Conservation (phyloP, 2,797 vertebrate species). For the Enteromius mattozi region DNA sequence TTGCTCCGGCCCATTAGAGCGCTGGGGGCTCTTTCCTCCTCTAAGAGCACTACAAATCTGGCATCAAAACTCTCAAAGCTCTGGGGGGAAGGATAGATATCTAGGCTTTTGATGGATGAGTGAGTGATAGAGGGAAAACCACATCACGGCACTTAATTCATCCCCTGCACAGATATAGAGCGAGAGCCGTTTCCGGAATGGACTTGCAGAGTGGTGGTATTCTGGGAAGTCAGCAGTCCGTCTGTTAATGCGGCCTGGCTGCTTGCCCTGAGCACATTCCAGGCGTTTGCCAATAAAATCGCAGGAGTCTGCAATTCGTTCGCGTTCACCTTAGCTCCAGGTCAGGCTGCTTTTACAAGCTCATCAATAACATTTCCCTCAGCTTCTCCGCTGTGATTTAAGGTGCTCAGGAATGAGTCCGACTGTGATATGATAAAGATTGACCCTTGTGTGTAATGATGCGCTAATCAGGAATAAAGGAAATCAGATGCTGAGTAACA, state of each 20-base stretch:
- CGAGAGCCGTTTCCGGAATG: constrained; percentile 40
- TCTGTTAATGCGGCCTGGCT: constrained; percentile 53
- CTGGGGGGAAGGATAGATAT: constrained; percentile 24
- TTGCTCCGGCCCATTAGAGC: constrained; percentile 15
- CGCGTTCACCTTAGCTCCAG: constrained; percentile 38
- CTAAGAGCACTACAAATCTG: constrained; percentile 39
- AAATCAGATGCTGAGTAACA: not conserved
- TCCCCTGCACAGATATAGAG: constrained; percentile 41
- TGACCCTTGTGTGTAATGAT: not conserved
- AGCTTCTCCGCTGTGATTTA: constrained; percentile 23
- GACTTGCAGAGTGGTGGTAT: constrained; percentile 34
- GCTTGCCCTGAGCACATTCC: constrained; percentile 49
- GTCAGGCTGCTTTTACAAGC: constrained; percentile 44
- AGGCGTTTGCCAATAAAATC: constrained; percentile 57
- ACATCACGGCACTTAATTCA: constrained; percentile 48
- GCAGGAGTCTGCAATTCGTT: constrained; percentile 45
- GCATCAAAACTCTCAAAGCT: constrained; percentile 41
- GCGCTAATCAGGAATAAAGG: not conserved
- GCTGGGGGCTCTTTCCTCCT: not conserved
- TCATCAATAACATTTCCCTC: constrained; percentile 29
- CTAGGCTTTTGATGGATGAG: constrained; percentile 31
- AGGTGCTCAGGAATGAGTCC: constrained; percentile 6
- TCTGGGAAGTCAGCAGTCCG: constrained; percentile 54
- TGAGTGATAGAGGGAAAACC: constrained; percentile 46
- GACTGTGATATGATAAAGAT: constrained; percentile 10